A percentile compares a stretch with the other conserved stretches of the same genome.
Conservation (phyloP, 2,888 invertebrate species). For the Teinopalpus imperialis region DNA sequence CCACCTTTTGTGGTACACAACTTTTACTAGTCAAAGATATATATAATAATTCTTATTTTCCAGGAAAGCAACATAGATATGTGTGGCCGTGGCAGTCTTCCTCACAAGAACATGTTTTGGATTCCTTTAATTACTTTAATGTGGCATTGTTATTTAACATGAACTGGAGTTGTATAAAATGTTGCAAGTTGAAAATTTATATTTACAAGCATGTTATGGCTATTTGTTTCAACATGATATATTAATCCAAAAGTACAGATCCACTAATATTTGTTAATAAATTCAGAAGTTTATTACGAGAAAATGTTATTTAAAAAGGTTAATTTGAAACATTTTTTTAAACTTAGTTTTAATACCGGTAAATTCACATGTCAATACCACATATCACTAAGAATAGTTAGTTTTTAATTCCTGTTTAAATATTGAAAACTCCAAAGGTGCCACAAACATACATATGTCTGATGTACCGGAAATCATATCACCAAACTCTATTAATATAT, state of each 20-base stretch:
- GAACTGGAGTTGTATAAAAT: neutral
- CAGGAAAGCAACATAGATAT: constrained; percentile 86
- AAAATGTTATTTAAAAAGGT: constrained; percentile 4
- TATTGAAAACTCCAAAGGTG: constrained; percentile 18
- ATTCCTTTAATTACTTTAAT: constrained; percentile 26
- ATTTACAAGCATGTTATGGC: constrained; percentile 19
- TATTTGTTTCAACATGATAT: too few species aligned
- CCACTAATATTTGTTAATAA: constrained; percentile 18
- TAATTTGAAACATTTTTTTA: constrained; percentile 1
- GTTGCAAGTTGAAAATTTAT: constrained; percentile 11
- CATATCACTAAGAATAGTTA: constrained; percentile 29
- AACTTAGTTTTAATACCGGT: constrained; percentile 13
- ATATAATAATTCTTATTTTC: constrained; percentile 37
- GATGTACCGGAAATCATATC: too few species aligned
- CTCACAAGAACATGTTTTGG: constrained; percentile 42
- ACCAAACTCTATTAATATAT: too few species aligned
- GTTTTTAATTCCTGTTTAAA: constrained; percentile 28
- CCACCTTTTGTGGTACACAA: too few species aligned
- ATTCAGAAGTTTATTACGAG: constrained; percentile 17
- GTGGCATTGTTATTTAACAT: constrained; percentile 7
- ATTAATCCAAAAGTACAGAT: too few species aligned
- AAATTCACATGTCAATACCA: constrained; percentile 29
- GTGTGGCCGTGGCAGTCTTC: constrained; percentile 79
- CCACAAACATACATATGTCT: too few species aligned
- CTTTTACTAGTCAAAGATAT: too few species aligned